phyloP scores from a whole-genome alignment of 92 coral and sea anemone species.

The Siderastrea radians region DNA sequence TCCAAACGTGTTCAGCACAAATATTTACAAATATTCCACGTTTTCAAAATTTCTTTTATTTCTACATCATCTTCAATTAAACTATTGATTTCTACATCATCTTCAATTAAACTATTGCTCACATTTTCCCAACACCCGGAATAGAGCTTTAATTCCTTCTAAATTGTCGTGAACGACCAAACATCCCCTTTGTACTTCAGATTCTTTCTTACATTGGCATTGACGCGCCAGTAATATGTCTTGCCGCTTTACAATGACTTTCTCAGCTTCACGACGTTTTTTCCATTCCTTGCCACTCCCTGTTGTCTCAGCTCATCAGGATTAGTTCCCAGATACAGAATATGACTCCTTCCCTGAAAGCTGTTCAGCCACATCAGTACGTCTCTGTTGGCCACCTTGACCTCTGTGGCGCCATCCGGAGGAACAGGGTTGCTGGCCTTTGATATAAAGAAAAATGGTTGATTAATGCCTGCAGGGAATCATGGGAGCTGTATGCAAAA shows the following conservation, averaged over 20 bases:
- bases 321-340: conserved; percentile 64
- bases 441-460: background rate
- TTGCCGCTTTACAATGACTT: conserved; percentile 40
- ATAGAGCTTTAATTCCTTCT: background rate
- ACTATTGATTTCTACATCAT: too few species aligned
- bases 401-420: background rate
- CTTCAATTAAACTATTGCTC: too few species aligned
- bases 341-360: conserved; percentile 48
- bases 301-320: conserved; percentile 27
- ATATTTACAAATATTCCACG: too few species aligned
- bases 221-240: conserved; percentile 80
- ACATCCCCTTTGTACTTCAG: conserved; percentile 72
- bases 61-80: too few species aligned
- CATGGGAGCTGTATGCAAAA: too few species aligned
- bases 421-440: conserved; percentile 27
- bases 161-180: conserved; percentile 62
- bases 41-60: too few species aligned
- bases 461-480: too few species aligned
- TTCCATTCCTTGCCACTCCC: conserved; percentile 37
- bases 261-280: conserved; percentile 57
- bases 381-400: conserved; percentile 28
- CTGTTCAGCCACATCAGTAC: conserved; percentile 86
- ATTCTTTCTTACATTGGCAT: conserved; percentile 53
- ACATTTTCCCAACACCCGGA: too few species aligned
- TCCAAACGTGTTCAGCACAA: too few species aligned